phyloP scores from a whole-genome alignment of 2,113 vertebrate species.

The Hyla sarda region DNA sequence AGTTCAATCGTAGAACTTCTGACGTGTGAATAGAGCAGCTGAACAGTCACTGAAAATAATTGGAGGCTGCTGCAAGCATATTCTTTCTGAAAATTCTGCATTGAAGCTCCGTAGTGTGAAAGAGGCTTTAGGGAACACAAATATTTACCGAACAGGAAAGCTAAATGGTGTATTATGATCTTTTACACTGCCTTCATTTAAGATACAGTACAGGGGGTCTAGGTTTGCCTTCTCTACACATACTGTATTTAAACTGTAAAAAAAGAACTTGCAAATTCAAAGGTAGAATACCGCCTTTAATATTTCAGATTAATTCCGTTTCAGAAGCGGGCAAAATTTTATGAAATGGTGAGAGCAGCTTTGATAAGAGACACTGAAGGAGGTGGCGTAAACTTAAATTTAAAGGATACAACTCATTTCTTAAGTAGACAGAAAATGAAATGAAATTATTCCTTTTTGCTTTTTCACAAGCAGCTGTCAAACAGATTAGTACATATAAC shows the following conservation, averaged over 20 bases:
- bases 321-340: slow-evolving; percentile 5
- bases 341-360: slow-evolving; percentile 22
- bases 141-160: no score
- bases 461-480: slow-evolving; percentile 5
- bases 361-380: slow-evolving; percentile 6
- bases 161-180: no score
- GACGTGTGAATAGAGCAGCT: no score
- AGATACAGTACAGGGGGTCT: neutral
- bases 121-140: no score
- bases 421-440: slow-evolving; percentile 39
- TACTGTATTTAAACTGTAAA: neutral
- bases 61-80: no score
- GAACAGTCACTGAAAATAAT: no score
- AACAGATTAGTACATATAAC: slow-evolving; percentile 41
- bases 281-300: neutral
- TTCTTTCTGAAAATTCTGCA: no score
- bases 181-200: neutral
- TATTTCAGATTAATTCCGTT: neutral
- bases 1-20: no score
- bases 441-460: slow-evolving; percentile 30
- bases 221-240: neutral
- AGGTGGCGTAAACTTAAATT: neutral
- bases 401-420: slow-evolving; percentile 21
- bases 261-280: neutral
- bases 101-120: no score